Evolutionary conservation across 2,888 invertebrate species (phyloP), one percentile per base, ranked within the genome.

Genomic region (Dynastes hyllus): DNA sequence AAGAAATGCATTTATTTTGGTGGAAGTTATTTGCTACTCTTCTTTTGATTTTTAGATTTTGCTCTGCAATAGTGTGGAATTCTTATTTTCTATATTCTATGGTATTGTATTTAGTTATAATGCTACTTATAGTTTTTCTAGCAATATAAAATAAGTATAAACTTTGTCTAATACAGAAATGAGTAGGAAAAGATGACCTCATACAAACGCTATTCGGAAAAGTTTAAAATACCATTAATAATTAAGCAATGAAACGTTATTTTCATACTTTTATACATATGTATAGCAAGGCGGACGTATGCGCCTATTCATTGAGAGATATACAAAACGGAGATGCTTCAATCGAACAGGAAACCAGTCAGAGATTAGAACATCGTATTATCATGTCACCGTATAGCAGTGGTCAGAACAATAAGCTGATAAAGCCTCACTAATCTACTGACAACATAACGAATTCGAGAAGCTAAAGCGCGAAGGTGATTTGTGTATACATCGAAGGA

Each of bases 281-380:
- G 32, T 45, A 9, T 61, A 55, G 77, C 79, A 79, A 73, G 80
- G 80, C 83, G 83, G 81, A 81, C 83, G 81, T 77, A 66, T 81
- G 82, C 78, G 73, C 73, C 61, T 80, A 75, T 79, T 70, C 61
- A 61, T 45, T 76, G 73, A 81, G 78, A 81, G 82, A 81, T 81
- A 78, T 66, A 71, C n/a, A n/a, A n/a, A n/a, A n/a, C 83, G 81
- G 81, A 79, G 80, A 81, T 81, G 81, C 76, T 71, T 75, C 67
- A 65, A 78, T 81, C 80, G 81, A 82, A 80, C 82, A 77, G 82
- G 81, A 81, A 81, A 78, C 79, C 61, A 71, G 50, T 27, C 53
- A 61, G 80, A 51, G 69, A 82, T 82, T 82, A 79, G 80, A 40
- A 71, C 82, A 77, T 79, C 70, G 77, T 77, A 80, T 79, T 80